A percentile compares a stretch with the other conserved stretches of the same genome.
Conservation (phyloP, 30 jellyfish, hydroid and myxozoan genomes). For the Aurelia aurita complex sp. Pacific region DNA sequence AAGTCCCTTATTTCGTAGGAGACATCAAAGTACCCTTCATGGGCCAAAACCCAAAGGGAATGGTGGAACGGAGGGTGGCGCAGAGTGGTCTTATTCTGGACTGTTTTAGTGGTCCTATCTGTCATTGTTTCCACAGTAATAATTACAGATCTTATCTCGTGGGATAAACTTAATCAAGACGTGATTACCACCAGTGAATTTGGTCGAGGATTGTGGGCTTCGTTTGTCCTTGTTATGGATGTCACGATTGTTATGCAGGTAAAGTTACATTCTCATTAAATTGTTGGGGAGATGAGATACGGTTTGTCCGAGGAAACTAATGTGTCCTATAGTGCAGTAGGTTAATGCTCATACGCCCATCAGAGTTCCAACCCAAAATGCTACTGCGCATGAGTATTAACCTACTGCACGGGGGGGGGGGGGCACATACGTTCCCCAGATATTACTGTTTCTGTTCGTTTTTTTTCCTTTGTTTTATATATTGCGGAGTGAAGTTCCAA, state of each 20-base stretch:
- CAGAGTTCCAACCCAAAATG: too few species aligned
- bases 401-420: too few species aligned
- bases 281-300: too few species aligned
- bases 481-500: too few species aligned
- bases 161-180: slow-evolving; percentile 85
- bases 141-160: slow-evolving; percentile 62
- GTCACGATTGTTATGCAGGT: slow-evolving; percentile 94
- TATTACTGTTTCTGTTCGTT: too few species aligned
- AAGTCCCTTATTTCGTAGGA: slow-evolving; percentile 37
- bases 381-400: too few species aligned
- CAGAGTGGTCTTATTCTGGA: slow-evolving; percentile 86
- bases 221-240: slow-evolving; percentile 90
- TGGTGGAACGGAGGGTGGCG: slow-evolving; percentile 94
- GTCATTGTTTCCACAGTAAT: slow-evolving; percentile 69
- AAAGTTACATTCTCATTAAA: too few species aligned
- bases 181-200: slow-evolving; percentile 84
- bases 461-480: too few species aligned
- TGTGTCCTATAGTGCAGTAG: too few species aligned
- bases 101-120: slow-evolving; percentile 71
- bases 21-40: slow-evolving; percentile 53
- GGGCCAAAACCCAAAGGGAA: slow-evolving; percentile 66
- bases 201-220: slow-evolving; percentile 89
- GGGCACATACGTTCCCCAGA: too few species aligned
- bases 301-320: too few species aligned
- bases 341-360: too few species aligned